These are phyloP conservation scores for Pelecanus crispus DNA, from an alignment of 2,113 vertebrate species.

Conservation along the genomic window DNA sequence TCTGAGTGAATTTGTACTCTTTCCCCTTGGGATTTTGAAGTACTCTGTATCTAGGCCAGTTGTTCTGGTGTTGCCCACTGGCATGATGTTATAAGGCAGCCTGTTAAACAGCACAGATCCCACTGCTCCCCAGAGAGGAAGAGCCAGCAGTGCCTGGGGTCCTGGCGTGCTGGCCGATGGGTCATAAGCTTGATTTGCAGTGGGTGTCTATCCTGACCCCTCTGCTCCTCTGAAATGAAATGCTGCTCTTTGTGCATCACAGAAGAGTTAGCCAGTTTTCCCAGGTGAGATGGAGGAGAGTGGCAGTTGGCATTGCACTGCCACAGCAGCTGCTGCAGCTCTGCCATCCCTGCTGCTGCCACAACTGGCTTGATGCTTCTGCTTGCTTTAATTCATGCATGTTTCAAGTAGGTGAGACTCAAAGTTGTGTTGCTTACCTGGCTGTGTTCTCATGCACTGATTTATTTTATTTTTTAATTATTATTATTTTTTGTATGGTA, in stretches of 20 bases:
- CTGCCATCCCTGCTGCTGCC: background rate
- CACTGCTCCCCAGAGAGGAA: background rate
- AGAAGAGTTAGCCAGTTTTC: rapidly evolving
- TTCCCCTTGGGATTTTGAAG: background rate
- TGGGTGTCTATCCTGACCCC: background rate
- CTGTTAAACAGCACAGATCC: background rate
- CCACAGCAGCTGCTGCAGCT: background rate
- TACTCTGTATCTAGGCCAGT: background rate
- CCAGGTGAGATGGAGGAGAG: background rate
- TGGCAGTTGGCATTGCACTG: background rate
- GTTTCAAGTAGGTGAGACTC: background rate
- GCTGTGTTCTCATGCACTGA: background rate
- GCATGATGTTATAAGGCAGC: background rate
- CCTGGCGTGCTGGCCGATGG: rapidly evolving
- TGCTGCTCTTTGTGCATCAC: background rate
- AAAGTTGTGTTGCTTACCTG: background rate
- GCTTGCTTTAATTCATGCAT: background rate
- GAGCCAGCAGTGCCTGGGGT: rapidly evolving
- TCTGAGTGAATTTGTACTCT: background rate
- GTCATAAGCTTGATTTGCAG: background rate
- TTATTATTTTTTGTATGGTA: background rate
- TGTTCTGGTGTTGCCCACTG: background rate
- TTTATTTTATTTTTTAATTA: background rate
- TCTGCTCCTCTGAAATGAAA: background rate
- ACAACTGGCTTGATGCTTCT: background rate